Evolutionary conservation across 2,888 invertebrate species (phyloP).

Genomic region (Drosophila borealis): DNA sequence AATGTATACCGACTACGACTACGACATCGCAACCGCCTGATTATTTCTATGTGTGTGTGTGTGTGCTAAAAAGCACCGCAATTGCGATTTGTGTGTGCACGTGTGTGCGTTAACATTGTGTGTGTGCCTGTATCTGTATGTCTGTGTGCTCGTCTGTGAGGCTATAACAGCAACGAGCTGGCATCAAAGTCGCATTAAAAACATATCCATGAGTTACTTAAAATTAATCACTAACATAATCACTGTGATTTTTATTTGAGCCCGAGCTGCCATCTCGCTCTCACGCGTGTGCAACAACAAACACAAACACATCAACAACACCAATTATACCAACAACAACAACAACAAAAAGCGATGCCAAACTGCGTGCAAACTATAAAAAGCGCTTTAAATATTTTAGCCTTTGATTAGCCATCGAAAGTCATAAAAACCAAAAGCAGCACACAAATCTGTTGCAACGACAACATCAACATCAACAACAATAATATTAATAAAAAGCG

Average conservation of each 20-base stretch:
- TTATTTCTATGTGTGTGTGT: constrained; percentile 17
- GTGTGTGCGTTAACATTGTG: constrained; percentile 9
- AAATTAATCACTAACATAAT: constrained; percentile 81
- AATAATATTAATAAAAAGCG: constrained; percentile 42
- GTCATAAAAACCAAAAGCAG: constrained; percentile 20
- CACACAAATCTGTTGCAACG: constrained; percentile 50
- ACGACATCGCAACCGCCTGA: constrained; percentile 33
- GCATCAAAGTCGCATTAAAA: constrained; percentile 76
- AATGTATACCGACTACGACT: constrained; percentile 17
- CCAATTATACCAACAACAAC: constrained; percentile 4
- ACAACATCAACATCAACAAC: constrained; percentile 34
- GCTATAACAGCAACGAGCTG: constrained; percentile 57
- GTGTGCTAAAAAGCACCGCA: constrained; percentile 36
- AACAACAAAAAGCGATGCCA: constrained; percentile 31
- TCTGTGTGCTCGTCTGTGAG: constrained; percentile 21
- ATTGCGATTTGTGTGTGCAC: constrained; percentile 19
- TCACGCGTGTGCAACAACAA: constrained; percentile 67
- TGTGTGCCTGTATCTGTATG: constrained; percentile 26
- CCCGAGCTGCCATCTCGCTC: constrained; percentile 35
- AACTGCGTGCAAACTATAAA: constrained; percentile 63
- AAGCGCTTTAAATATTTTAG: constrained; percentile 57
- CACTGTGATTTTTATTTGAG: constrained; percentile 79
- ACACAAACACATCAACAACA: constrained; percentile 30
- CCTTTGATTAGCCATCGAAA: constrained; percentile 56
- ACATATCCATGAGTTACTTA: constrained; percentile 81